Evolutionary conservation across 2,888 invertebrate species (phyloP), one percentile per base, ranked within the genome.

Genomic region (Stenodema calcarata): DNA sequence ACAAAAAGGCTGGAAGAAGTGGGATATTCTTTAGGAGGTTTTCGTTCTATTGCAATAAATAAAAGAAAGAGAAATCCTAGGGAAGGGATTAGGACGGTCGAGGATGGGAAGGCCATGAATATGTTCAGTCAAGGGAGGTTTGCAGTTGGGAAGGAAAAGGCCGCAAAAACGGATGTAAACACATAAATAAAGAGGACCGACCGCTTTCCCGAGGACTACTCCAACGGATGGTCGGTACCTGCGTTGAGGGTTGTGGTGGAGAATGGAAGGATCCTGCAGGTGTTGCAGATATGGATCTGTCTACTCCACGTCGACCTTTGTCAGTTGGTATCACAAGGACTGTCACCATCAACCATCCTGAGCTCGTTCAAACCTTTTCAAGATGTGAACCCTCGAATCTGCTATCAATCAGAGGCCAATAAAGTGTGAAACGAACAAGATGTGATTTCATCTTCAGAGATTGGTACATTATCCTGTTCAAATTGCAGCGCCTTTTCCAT

Each of bases 131-230:
- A 47, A 35, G 70, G 30, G n/a, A 54, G 80, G 30, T 27, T 18
- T 27, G 30, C 12, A 14, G 41, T 9, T 50, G 47, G 84, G 50
- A 18, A 30, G 23, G 35, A 84, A 70, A 54, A 70, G 84, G 44
- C 75, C 84, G 84, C 86, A 86, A 86, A 86, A 86, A 86, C 86
- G 86, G 86, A 86, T 86, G 86, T 86, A 86, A 86, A 86, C 86
- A 86, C 86, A 86, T 86, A 86, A 86, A 86, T 86, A 86, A 86
- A 79, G 54, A 62, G 86, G 86, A 69, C 54, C 54, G 54, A n/a
- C 35, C 23, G n/a, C 18, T 62, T 18, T 18, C 62, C 1, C 11
- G 0, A 1, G 50, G 18, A 23, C 9, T 3, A 12, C 62, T 62
- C 23, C 62, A 6, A 23, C 23, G 18, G 4, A 18, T 18, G 62